These are phyloP conservation scores for Limosa lapponica DNA, from an alignment of 2,797 vertebrate species.

Conservation along the genomic window DNA sequence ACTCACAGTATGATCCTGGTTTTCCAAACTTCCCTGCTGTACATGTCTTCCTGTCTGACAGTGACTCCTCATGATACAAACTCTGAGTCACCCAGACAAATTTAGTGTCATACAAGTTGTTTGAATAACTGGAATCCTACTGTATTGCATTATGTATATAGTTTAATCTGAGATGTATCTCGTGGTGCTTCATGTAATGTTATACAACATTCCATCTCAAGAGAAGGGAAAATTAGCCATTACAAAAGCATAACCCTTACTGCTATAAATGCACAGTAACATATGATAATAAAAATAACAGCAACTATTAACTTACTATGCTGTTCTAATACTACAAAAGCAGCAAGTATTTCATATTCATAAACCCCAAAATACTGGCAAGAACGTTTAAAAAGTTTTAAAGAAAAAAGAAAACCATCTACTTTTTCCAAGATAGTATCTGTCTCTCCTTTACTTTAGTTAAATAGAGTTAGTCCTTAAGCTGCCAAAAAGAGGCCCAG, in stretches of 20 bases:
- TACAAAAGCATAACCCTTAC: background rate
- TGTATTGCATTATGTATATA: background rate
- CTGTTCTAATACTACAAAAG: background rate
- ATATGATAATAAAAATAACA: background rate
- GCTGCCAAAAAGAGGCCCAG: background rate
- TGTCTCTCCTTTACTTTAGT: background rate
- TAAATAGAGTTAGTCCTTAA: background rate
- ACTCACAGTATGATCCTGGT: background rate
- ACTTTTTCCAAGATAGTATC: background rate
- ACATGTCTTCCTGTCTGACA: background rate
- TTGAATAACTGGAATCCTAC: slow-evolving; percentile 17
- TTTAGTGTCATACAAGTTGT: background rate
- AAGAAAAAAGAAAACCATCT: background rate
- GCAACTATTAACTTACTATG: background rate
- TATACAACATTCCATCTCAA: background rate
- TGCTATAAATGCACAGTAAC: background rate
- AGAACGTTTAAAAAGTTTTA: background rate
- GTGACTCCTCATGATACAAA: background rate
- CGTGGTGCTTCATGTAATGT: background rate
- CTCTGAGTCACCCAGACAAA: background rate
- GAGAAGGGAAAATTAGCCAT: background rate
- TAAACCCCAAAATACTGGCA: background rate
- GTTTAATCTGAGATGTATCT: background rate
- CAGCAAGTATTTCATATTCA: background rate
- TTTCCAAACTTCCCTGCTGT: slow-evolving; percentile 20